phyloP scores from a whole-genome alignment of 2,888 invertebrate species.

The Caradrina clavipalpis region DNA sequence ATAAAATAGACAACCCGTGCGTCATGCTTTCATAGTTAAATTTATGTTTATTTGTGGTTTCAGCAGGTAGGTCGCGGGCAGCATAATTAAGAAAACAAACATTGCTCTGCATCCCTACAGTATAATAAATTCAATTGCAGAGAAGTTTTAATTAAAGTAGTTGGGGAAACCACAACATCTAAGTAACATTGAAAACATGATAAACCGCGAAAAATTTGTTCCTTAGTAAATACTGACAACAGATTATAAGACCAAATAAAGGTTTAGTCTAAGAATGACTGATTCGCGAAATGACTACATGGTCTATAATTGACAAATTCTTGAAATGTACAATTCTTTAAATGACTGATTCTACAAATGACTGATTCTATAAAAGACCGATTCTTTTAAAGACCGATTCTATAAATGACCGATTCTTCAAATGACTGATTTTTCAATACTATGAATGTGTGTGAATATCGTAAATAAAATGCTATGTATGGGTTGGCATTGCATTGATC shows the following conservation, averaged over 20 bases:
- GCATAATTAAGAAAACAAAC: background rate
- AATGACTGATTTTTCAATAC: no score
- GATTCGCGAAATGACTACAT: no score
- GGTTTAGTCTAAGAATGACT: no score
- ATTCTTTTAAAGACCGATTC: no score
- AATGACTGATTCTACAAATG: no score
- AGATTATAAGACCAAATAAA: background rate
- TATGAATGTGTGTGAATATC: no score
- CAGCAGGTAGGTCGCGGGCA: background rate
- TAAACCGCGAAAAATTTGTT: slow-evolving; percentile 57
- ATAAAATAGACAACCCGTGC: background rate
- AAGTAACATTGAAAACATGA: slow-evolving; percentile 48
- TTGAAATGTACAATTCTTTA: no score
- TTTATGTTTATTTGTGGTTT: slow-evolving; percentile 1
- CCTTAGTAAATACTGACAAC: slow-evolving; percentile 63
- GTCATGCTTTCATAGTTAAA: slow-evolving; percentile 47
- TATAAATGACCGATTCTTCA: no score
- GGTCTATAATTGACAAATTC: no score
- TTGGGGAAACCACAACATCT: slow-evolving; percentile 1
- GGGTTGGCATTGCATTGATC: no score
- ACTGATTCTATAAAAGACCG: no score
- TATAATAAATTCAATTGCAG: slow-evolving; percentile 3
- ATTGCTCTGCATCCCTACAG: background rate
- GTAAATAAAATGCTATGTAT: no score
- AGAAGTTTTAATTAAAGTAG: background rate